Base-by-base conservation (phyloP, 2,888 invertebrate species). In the Cataglyphis cursor region DNA sequence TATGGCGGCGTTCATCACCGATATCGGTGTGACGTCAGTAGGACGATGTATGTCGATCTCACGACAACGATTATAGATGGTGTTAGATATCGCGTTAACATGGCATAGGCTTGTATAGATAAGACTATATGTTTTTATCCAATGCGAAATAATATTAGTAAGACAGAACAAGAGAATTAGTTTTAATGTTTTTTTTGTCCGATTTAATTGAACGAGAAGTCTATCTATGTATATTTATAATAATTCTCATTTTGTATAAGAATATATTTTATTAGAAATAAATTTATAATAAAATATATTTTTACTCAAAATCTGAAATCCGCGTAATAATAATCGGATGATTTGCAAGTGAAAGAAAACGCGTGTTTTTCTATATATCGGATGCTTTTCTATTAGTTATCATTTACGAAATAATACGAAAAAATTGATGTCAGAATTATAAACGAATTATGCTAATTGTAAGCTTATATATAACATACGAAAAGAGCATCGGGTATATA, bases 401-500 rank as follows among this genome's bases (percentile, higher is more conserved):
- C 18, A 57, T 24, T n/a, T n/a, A 51, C 10, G 21, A 38, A 41
- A 51, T 6, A 51, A 51, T 3, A 51, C 8, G n/a, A 6, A 0
- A 59, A 41, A 24, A 57, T 73, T 41, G 12, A 24, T n/a, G 8
- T n/a, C 18, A 72, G 9, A 31, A 24, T 28, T 24, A 18, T 28
- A 21, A 3, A 18, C 24, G 21, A 18, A 18, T 9, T 12, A 15
- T 6, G 54, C 9, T 15, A 28, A 28, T 28, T 28, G 28, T 28
- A 24, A 72, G 18, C 15, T 54, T 8, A 38, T 35, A 41, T 28
- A 10, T 4, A 64, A 64, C 73, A 74, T 74, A 83, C 85, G 85
- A 86, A 21, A 2, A 31, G 35, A 41, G 59, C 35, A 80, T 59
- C 35, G 72, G 35, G 70, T 80, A 70, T 59, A 35, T 21, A 10